These are phyloP conservation scores for Sterrhoptilus dennistouni DNA, from an alignment of 2,113 vertebrate species.

Conservation along the genomic window DNA sequence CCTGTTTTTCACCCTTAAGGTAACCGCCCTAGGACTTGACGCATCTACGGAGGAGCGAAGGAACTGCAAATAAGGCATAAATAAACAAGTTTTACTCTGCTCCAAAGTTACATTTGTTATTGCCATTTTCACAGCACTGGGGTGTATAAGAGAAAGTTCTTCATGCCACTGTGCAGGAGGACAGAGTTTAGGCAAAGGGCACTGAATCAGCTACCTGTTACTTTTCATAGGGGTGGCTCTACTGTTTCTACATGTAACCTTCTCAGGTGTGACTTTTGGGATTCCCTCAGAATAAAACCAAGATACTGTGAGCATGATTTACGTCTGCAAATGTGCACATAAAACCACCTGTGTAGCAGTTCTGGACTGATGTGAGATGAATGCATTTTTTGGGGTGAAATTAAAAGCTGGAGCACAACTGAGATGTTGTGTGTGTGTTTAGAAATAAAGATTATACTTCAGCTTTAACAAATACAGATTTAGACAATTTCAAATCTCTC, in stretches of 20 bases:
- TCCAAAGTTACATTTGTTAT: neutral
- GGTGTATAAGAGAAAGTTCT: neutral
- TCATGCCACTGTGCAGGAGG: fast-evolving
- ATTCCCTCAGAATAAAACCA: neutral
- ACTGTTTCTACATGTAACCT: neutral
- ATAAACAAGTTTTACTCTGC: neutral
- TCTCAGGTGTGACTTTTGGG: neutral
- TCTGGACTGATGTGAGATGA: neutral
- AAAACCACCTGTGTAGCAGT: neutral
- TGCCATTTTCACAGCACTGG: neutral
- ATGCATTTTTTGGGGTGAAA: neutral
- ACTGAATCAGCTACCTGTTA: neutral
- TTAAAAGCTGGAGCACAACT: neutral
- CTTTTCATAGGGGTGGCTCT: neutral
- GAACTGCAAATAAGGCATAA: neutral
- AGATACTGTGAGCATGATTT: fast-evolving
- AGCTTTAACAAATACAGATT: neutral
- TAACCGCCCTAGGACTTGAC: neutral
- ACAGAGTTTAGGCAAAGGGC: neutral
- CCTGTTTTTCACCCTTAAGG: neutral
- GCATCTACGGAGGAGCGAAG: neutral
- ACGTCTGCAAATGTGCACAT: neutral
- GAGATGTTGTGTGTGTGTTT: neutral
- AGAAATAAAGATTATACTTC: neutral
- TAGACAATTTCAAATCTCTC: neutral